Evolutionary conservation across 2,797 vertebrate species (phyloP).

Genomic region (Clangula hyemalis): DNA sequence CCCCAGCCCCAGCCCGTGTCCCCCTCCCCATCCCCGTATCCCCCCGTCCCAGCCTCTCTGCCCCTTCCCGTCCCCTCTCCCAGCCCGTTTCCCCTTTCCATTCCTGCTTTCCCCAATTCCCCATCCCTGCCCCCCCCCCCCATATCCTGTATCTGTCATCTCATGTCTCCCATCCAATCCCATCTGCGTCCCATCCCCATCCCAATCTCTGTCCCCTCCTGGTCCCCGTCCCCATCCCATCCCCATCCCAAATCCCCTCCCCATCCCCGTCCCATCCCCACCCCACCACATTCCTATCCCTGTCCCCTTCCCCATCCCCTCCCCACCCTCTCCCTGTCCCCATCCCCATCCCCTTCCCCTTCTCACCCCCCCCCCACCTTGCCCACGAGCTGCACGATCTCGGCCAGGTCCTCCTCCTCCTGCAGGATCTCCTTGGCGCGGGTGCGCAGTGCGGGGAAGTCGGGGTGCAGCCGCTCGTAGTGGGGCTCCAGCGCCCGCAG

Average conservation of each 20-base stretch:
- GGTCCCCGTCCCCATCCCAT: no score
- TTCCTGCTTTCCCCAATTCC: background rate
- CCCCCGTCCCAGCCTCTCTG: no score
- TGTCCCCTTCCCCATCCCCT: no score
- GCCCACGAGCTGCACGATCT: slow-evolving; percentile 73
- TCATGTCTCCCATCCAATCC: background rate
- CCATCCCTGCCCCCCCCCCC: background rate
- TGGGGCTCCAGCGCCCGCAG: slow-evolving; percentile 68
- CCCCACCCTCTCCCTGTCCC: background rate
- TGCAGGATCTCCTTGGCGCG: slow-evolving; percentile 69
- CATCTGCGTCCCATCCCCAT: no score
- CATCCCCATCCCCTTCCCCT: no score
- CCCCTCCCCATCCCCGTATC: no score
- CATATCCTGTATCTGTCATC: background rate
- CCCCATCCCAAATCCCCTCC: no score
- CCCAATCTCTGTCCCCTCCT: background rate
- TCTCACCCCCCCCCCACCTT: slow-evolving; percentile 46
- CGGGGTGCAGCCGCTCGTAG: slow-evolving; percentile 57
- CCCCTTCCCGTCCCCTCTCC: background rate
- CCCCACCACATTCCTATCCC: no score
- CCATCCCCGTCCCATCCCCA: no score
- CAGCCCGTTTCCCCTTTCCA: background rate
- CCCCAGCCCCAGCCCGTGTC: background rate
- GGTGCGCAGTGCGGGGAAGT: slow-evolving; percentile 61
- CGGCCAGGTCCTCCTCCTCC: slow-evolving; percentile 71